These are phyloP conservation scores for Acanthurus tractus DNA, from an alignment of 2,797 vertebrate genomes.

Conservation along the genomic window DNA sequence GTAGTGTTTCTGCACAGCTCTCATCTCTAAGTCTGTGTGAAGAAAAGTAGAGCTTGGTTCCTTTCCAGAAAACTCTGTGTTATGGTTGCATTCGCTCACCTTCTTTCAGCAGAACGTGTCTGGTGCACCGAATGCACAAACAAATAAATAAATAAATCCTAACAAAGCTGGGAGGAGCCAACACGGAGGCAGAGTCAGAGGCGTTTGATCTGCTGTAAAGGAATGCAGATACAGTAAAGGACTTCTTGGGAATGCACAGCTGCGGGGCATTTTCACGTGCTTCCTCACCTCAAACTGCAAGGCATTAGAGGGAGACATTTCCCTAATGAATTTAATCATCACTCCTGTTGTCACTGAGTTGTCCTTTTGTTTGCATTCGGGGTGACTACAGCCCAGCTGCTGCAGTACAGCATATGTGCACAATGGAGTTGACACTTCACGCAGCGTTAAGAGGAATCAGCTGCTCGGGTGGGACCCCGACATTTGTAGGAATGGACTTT, in stretches of 20 bases:
- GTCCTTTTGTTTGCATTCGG: constrained; percentile 59
- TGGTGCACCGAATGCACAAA: background rate
- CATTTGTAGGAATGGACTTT: background rate
- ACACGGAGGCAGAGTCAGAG: constrained; percentile 29
- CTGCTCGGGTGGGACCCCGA: constrained; percentile 25
- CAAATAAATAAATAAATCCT: constrained; percentile 22
- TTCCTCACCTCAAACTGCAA: constrained; percentile 50
- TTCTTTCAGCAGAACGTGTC: constrained; percentile 5
- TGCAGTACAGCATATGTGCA: constrained; percentile 36
- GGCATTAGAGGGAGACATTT: constrained; percentile 60
- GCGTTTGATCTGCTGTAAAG: constrained; percentile 41
- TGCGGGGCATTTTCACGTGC: constrained; percentile 32
- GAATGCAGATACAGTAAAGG: constrained; percentile 35
- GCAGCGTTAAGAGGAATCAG: constrained; percentile 35
- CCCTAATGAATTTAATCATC: constrained; percentile 72
- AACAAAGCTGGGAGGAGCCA: constrained; percentile 30
- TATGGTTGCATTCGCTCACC: constrained; percentile 18
- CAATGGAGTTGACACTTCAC: constrained; percentile 38
- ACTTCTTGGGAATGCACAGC: constrained; percentile 25
- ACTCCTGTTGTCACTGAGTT: constrained; percentile 59
- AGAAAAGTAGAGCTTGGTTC: constrained; percentile 2
- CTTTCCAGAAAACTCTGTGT: constrained; percentile 35
- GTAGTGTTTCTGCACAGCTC: constrained; percentile 6
- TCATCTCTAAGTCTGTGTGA: constrained; percentile 7
- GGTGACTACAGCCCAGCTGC: constrained; percentile 44